Percentiles rank a stretch among this genome's conserved stretches.
Evolutionary conservation across 2,113 vertebrate species (phyloP).

Genomic region (Ginglymostoma cirratum): DNA sequence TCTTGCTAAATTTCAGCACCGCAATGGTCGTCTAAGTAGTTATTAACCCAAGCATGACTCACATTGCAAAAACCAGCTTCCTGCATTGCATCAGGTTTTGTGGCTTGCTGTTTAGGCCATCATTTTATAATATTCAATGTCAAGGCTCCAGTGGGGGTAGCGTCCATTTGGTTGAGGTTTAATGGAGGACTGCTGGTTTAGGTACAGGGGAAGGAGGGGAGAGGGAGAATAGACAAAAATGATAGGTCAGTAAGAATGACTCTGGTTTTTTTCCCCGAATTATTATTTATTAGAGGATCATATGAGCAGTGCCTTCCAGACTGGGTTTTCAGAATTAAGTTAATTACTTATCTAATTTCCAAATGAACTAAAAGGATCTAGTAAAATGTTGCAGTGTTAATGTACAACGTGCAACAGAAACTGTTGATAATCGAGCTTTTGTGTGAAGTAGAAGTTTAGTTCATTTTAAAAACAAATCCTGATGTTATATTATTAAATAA

Average conservation of each 20-base stretch:
- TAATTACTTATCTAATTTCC: neutral
- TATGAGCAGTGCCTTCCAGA: neutral
- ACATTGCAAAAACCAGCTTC: neutral
- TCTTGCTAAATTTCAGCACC: neutral
- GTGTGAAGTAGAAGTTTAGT: neutral
- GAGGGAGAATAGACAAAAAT: neutral
- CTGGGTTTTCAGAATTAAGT: neutral
- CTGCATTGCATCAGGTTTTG: too few species aligned
- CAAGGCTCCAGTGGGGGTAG: neutral
- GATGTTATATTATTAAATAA: too few species aligned
- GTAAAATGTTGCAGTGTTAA: neutral
- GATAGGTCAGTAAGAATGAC: neutral
- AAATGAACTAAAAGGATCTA: neutral
- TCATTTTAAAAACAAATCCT: slow-evolving; percentile 18
- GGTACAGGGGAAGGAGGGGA: neutral
- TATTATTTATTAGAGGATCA: neutral
- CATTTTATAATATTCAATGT: neutral
- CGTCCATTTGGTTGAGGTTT: neutral
- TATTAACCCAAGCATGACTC: neutral
- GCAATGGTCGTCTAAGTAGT: neutral
- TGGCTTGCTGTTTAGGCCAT: neutral
- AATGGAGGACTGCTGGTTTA: neutral
- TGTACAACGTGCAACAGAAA: neutral
- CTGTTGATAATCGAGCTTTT: neutral
- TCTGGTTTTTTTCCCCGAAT: neutral